Evolutionary conservation across 2,113 vertebrate genomes (phyloP), one percentile per base, ranked within the genome.

Genomic region (Oriolus oriolus): DNA sequence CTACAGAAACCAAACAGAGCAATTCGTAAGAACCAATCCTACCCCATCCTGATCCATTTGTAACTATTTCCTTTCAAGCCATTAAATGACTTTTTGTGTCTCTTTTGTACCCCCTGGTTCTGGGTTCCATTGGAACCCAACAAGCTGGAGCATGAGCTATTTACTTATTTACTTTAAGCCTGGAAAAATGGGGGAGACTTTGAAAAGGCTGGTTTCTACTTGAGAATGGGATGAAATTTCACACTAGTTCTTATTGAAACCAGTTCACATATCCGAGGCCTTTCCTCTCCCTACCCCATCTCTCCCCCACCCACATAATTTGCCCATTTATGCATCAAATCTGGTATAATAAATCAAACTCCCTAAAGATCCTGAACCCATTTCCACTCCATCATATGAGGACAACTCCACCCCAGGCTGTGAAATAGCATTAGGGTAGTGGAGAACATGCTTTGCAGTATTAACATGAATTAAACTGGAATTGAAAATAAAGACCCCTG

Each of bases 391-490:
- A 1, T 44, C 77, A 65, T 35, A 91, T 0, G 1, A 84, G 39
- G 52, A 52, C 79, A 92, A 17, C 59, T 66, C 77, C 41, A 84
- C 24, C 33, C 1, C 0, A 56, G 56, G 53, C 65, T 89, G 61
- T 84, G 84, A 93, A 95, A 95, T 7, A 31, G 47, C 73, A 92
- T 59, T 27, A 78, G n/a, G 22, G 45, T 31, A 76, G 53, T 2
- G 12, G 19, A 85, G 81, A 71, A 79, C 21, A 69, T 21, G 35
- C 39, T 87, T 53, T 42, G 39, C 78, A 79, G 27, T 56, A 61
- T 61, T 95, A 91, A 78, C 52, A 87, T 90, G 73, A 89, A 90
- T 96, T 92, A 93, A 89, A 95, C 30, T 50, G 63, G 56, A 93
- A 89, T 56, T 93, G 74, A 73, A 95, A 94, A 88, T 65, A 79